Conservation (phyloP, 2,888 invertebrate species). For the Cylindroiulus punctatus region DNA sequence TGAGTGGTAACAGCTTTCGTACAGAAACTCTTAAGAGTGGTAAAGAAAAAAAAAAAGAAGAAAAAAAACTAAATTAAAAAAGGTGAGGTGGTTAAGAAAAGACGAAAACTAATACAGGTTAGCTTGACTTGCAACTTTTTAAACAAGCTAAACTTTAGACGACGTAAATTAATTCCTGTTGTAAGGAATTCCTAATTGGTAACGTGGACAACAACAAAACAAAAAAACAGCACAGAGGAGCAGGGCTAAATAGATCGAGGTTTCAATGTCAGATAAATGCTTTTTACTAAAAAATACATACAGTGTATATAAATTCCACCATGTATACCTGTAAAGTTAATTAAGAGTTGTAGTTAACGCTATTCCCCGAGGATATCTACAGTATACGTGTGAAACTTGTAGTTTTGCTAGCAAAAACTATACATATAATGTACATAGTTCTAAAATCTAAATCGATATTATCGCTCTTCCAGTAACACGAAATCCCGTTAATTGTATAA, state of each 20-base stretch:
- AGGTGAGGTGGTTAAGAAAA: slow-evolving; percentile 29
- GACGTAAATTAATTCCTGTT: slow-evolving; percentile 50
- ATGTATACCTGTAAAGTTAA: background rate
- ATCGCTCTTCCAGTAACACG: background rate
- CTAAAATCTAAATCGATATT: background rate
- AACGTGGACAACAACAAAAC: background rate
- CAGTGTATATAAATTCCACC: no score
- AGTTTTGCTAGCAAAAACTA: background rate
- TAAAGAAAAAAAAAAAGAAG: background rate
- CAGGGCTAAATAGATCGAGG: background rate
- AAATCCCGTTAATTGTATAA: background rate
- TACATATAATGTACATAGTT: background rate
- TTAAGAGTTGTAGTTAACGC: no score
- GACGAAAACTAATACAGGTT: slow-evolving; percentile 47
- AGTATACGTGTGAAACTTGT: background rate
- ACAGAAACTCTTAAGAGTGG: background rate
- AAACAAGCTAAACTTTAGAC: slow-evolving; percentile 44
- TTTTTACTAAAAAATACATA: background rate
- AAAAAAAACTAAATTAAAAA: slow-evolving; percentile 48
- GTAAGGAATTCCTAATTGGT: slow-evolving; percentile 47
- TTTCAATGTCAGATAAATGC: background rate
- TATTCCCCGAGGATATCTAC: no score
- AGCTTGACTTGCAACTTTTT: slow-evolving; percentile 51
- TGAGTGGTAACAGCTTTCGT: slow-evolving; percentile 10
- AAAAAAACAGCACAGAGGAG: background rate